phyloP scores from a whole-genome alignment of 2,797 vertebrate genomes.

The Malurus leucopterus region DNA sequence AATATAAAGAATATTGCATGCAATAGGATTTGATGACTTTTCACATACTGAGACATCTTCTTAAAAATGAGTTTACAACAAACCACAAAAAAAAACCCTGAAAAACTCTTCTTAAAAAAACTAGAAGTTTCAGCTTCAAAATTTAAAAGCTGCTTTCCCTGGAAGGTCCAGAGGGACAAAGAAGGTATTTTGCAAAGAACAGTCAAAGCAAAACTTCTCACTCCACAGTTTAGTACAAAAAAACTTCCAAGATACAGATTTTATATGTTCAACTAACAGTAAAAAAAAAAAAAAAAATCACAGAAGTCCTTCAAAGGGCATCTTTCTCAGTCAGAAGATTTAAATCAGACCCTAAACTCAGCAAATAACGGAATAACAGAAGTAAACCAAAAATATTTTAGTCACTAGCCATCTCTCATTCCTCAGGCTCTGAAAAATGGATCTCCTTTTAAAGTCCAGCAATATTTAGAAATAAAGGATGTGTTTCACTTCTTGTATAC shows the following conservation, averaged over 20 bases:
- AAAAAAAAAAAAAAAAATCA: background rate
- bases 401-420: background rate
- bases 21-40: background rate
- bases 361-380: background rate
- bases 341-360: background rate
- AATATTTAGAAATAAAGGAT: background rate
- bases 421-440: background rate
- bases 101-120: background rate
- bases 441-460: background rate
- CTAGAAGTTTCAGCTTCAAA: background rate
- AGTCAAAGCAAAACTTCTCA: background rate
- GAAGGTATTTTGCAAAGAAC: background rate
- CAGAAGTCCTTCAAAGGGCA: background rate
- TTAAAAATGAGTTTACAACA: background rate
- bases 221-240: background rate
- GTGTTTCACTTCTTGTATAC: conserved; percentile 9
- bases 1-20: background rate
- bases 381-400: background rate
- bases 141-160: background rate
- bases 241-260: background rate
- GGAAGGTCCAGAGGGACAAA: background rate
- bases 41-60: background rate
- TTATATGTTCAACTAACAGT: background rate
- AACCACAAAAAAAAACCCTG: background rate
- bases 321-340: background rate